Evolutionary conservation across 2,888 invertebrate genomes (phyloP).

Genomic region (Calameuta pallipes): DNA sequence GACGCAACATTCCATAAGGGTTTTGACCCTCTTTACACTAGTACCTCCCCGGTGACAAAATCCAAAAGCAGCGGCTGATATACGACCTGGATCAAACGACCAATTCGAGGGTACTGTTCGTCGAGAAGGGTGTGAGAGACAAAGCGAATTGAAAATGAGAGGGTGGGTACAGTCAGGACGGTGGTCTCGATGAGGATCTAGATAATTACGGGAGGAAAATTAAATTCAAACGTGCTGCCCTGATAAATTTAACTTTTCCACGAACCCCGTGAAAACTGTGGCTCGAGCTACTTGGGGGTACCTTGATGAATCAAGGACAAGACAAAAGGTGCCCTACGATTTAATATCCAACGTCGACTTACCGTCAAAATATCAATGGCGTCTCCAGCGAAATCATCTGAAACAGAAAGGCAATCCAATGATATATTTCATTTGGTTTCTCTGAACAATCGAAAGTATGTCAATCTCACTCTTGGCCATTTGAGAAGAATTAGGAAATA

Average conservation of each 20-base stretch:
- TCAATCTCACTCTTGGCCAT: too few species aligned
- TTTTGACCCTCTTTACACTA: not conserved
- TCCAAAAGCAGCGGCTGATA: not conserved
- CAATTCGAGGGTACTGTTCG: not conserved
- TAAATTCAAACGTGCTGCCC: not conserved
- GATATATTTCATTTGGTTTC: not conserved
- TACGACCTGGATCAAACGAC: not conserved
- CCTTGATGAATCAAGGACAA: not conserved
- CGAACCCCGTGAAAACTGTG: not conserved
- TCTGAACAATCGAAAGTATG: too few species aligned
- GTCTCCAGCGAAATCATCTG: conserved; percentile 1
- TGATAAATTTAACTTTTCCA: not conserved
- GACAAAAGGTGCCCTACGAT: not conserved
- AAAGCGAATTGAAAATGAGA: conserved; percentile 7
- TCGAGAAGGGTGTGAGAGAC: not conserved
- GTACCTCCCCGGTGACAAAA: not conserved
- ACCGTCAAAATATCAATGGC: not conserved
- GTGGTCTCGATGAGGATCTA: not conserved
- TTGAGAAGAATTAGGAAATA: too few species aligned
- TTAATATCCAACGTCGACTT: not conserved
- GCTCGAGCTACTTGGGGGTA: not conserved
- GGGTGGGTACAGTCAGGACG: not conserved
- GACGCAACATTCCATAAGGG: not conserved
- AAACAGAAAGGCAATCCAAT: not conserved
- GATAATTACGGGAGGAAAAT: not conserved